Evolutionary conservation across 2,888 invertebrate genomes (phyloP).

Genomic region (Phalera bucephala): DNA sequence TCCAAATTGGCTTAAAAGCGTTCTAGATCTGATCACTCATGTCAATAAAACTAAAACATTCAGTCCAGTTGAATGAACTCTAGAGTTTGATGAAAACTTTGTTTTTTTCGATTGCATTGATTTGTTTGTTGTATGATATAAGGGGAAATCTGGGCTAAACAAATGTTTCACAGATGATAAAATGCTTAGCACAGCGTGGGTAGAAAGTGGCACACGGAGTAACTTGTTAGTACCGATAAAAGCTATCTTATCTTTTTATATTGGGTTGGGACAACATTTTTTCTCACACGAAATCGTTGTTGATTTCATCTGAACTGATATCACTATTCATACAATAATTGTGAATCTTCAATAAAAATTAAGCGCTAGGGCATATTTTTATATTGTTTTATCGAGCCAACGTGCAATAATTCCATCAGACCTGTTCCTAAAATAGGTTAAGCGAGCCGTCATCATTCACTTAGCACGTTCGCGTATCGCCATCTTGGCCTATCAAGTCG

Average conservation of each 20-base stretch:
- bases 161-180: conserved; percentile 70
- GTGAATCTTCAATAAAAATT: too few species aligned
- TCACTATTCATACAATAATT: background rate
- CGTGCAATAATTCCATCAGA: conserved; percentile 18
- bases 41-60: conserved; percentile 7
- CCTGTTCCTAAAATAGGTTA: conserved; percentile 48
- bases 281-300: conserved; percentile 29
- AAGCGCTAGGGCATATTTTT: too few species aligned
- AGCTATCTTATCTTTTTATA: conserved; percentile 55
- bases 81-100: conserved; percentile 29
- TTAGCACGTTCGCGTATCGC: conserved; percentile 72
- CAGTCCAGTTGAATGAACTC: conserved; percentile 22
- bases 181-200: conserved; percentile 45
- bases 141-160: conserved; percentile 62
- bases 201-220: conserved; percentile 56
- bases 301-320: conserved; percentile 1
- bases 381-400: too few species aligned
- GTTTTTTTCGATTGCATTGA: conserved; percentile 31
- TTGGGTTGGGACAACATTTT: conserved; percentile 30
- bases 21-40: conserved; percentile 16
- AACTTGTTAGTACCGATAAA: conserved; percentile 49
- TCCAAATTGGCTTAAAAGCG: conserved; percentile 26
- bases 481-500: conserved; percentile 75
- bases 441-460: conserved; percentile 68
- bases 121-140: conserved; percentile 29